These are phyloP conservation scores for Heliconius aoede DNA, from an alignment of 2,888 invertebrate species.

Conservation along the genomic window DNA sequence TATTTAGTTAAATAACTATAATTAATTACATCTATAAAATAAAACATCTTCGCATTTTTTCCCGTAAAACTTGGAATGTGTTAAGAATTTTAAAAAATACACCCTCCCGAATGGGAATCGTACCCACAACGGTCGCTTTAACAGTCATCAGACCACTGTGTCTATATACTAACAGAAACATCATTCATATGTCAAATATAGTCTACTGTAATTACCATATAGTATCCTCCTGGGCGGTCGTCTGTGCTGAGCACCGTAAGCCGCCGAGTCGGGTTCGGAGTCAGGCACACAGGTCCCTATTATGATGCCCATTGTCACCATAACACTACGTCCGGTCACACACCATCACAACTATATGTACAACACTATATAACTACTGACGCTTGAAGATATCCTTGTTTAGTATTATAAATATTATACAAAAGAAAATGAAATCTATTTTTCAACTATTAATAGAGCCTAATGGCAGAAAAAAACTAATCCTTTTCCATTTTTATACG, in stretches of 20 bases:
- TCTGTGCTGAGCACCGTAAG: conserved; percentile 72
- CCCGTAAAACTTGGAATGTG: too few species aligned
- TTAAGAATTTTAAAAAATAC: not conserved
- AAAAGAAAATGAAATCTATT: too few species aligned
- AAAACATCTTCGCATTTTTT: too few species aligned
- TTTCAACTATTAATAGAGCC: not conserved
- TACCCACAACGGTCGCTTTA: not conserved
- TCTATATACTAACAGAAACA: not conserved
- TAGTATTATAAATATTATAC: not conserved
- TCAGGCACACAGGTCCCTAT: conserved; percentile 89
- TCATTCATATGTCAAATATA: not conserved
- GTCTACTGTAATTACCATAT: conserved; percentile 63
- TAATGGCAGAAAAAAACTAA: not conserved
- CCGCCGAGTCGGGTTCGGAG: conserved; percentile 83
- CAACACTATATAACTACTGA: not conserved
- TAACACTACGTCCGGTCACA: conserved; percentile 51
- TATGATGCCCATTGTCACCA: conserved; percentile 86
- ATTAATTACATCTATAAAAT: too few species aligned
- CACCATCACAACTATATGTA: conserved; percentile 46
- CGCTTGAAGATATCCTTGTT: conserved; percentile 2
- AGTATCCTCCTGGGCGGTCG: conserved; percentile 76
- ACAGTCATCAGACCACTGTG: not conserved
- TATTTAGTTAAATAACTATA: too few species aligned
- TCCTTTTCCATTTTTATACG: not conserved
- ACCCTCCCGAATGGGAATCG: not conserved